Percentiles rank a stretch among this genome's conserved stretches.
Evolutionary conservation across 2,888 invertebrate genomes (phyloP).

Genomic region (Agrochola lota): DNA sequence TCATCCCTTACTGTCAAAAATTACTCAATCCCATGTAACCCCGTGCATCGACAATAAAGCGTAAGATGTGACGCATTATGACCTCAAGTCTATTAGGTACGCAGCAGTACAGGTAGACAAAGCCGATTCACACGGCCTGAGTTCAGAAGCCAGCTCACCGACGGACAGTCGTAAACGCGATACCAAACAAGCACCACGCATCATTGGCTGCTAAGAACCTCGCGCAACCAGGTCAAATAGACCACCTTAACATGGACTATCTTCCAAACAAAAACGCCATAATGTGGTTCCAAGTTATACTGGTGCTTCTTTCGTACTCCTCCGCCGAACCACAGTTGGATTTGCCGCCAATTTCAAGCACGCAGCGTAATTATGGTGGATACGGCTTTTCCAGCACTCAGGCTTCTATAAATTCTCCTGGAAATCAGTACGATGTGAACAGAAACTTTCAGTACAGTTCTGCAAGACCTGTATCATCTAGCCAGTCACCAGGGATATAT

Average conservation of each 20-base stretch:
- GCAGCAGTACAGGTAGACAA: constrained; percentile 72
- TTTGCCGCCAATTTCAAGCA: constrained; percentile 88
- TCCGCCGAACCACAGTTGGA: constrained; percentile 87
- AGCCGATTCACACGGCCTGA: constrained; percentile 86
- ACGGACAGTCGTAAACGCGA: constrained; percentile 83
- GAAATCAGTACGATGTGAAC: constrained; percentile 83
- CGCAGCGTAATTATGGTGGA: constrained; percentile 81
- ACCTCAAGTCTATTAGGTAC: constrained; percentile 67
- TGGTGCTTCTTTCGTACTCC: constrained; percentile 72
- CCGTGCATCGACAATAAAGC: constrained; percentile 46
- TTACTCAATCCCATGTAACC: constrained; percentile 49
- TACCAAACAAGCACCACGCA: constrained; percentile 84
- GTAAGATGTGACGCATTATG: constrained; percentile 66
- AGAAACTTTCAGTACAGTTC: constrained; percentile 82
- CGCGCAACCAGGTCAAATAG: constrained; percentile 70
- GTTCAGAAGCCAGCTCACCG: constrained; percentile 76
- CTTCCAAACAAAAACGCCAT: constrained; percentile 73
- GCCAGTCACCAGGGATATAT: constrained; percentile 77
- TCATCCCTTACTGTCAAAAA: constrained; percentile 15
- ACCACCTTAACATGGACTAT: constrained; percentile 83
- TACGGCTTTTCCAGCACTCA: constrained; percentile 84
- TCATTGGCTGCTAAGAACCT: constrained; percentile 76
- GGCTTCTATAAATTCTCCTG: constrained; percentile 83
- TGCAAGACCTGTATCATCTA: constrained; percentile 75
- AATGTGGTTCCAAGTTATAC: constrained; percentile 75